Conservation (phyloP, 2,888 invertebrate genomes). For the Dexiosoma caninum region DNA sequence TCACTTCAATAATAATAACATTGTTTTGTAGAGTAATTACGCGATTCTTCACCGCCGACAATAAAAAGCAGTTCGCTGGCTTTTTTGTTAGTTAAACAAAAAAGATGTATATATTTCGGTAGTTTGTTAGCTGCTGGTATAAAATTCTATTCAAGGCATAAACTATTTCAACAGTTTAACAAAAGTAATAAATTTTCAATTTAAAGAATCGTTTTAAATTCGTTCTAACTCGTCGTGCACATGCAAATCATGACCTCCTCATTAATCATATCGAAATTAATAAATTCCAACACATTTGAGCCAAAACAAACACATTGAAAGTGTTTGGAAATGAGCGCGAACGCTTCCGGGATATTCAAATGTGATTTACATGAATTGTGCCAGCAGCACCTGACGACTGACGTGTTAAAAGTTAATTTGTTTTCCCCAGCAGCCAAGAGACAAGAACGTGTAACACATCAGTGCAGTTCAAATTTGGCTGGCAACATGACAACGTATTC, state of each 20-base stretch:
- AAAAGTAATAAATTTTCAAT: neutral
- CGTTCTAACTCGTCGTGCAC: neutral
- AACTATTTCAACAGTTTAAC: neutral
- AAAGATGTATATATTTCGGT: neutral
- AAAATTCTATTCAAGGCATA: neutral
- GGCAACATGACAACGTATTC: neutral
- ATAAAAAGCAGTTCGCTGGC: too few relatives aligned
- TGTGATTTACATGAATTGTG: conserved; percentile 18
- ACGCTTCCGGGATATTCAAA: neutral
- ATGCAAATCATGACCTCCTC: neutral
- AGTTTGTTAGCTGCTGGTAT: neutral
- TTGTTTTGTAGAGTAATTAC: too few relatives aligned
- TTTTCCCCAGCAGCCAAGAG: neutral
- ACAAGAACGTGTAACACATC: neutral
- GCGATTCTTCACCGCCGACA: too few relatives aligned
- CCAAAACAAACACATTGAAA: neutral
- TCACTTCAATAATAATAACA: too few relatives aligned
- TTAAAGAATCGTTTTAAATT: neutral
- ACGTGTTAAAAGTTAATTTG: neutral
- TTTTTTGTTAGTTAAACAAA: too few relatives aligned
- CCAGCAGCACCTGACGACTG: conserved; percentile 17
- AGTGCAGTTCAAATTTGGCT: neutral
- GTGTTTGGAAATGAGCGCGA: conserved; percentile 5
- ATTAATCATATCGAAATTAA: conserved; percentile 20
- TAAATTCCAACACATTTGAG: neutral